Evolutionary conservation across 2,888 invertebrate genomes (phyloP).

Genomic region (Epistrophe grossulariae): DNA sequence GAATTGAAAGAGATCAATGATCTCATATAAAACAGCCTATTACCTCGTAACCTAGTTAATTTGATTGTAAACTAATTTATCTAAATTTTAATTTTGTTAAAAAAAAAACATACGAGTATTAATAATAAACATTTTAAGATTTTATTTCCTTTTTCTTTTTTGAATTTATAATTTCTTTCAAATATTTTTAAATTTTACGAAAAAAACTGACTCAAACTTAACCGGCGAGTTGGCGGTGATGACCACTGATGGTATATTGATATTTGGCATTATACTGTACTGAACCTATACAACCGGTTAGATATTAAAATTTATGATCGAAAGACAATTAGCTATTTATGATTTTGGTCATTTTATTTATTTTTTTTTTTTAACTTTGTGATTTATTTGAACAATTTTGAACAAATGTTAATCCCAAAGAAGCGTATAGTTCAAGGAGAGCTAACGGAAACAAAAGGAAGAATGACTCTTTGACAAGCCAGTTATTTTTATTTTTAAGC

Average conservation of each 20-base stretch:
- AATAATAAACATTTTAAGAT: not conserved
- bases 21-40: not conserved
- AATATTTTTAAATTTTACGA: not conserved
- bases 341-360: not conserved
- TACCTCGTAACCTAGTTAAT: not conserved
- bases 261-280: not conserved
- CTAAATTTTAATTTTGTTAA: not conserved
- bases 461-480: too few relatives aligned
- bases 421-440: too few relatives aligned
- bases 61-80: not conserved
- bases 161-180: not conserved
- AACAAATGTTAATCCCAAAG: too few relatives aligned
- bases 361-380: not conserved
- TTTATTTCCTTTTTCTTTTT: not conserved
- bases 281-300: too few relatives aligned
- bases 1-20: not conserved
- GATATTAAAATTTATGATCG: not conserved
- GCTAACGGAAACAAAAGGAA: too few relatives aligned
- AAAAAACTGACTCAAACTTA: not conserved
- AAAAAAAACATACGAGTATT: not conserved
- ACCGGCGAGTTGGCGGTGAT: too few relatives aligned
- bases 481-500: too few relatives aligned
- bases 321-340: not conserved
- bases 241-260: not conserved
- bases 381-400: not conserved